Percentiles rank a stretch among this genome's conserved stretches.
These are phyloP conservation scores for Copidosoma floridanum DNA, from an alignment of 1,140 invertebrate genomes.

Conservation along the genomic window DNA sequence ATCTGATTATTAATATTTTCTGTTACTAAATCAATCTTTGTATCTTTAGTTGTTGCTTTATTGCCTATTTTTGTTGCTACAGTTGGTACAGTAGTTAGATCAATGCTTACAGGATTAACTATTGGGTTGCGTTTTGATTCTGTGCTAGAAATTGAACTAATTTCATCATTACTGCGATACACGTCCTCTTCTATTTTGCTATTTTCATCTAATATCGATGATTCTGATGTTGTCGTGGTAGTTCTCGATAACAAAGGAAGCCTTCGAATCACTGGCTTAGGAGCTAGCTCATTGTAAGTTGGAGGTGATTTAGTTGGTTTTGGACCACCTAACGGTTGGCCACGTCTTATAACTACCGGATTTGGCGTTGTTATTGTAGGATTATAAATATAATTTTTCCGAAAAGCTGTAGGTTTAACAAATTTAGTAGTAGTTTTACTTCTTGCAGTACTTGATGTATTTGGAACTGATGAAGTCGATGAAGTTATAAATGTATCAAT, in stretches of 20 bases:
- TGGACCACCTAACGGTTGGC: conserved; percentile 40
- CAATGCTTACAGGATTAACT: conserved; percentile 21
- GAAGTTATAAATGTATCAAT: conserved; percentile 22
- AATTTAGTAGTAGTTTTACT: conserved; percentile 36
- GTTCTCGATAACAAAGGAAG: conserved; percentile 34
- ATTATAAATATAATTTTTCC: conserved; percentile 48
- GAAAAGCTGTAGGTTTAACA: conserved; percentile 43
- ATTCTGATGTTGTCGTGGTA: conserved; percentile 19
- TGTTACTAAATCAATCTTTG: too few species aligned
- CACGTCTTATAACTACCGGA: conserved; percentile 47
- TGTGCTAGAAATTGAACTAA: neutral
- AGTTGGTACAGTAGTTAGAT: neutral
- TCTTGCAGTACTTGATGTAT: conserved; percentile 31
- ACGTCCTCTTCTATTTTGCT: neutral
- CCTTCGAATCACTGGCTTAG: conserved; percentile 49
- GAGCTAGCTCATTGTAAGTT: conserved; percentile 47
- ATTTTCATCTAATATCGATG: conserved; percentile 4
- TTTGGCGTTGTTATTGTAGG: conserved; percentile 48
- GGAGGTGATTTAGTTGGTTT: conserved; percentile 48
- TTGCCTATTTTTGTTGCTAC: conserved; percentile 9
- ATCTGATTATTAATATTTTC: neutral
- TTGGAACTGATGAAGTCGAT: conserved; percentile 10
- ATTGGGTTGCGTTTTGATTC: neutral
- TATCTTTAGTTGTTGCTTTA: neutral
- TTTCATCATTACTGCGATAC: too few species aligned